A percentile compares a stretch with the other conserved stretches of the same genome.
These are phyloP conservation scores for Drosophila melanosoma DNA, from an alignment of 2,888 invertebrate species.

Conservation along the genomic window DNA sequence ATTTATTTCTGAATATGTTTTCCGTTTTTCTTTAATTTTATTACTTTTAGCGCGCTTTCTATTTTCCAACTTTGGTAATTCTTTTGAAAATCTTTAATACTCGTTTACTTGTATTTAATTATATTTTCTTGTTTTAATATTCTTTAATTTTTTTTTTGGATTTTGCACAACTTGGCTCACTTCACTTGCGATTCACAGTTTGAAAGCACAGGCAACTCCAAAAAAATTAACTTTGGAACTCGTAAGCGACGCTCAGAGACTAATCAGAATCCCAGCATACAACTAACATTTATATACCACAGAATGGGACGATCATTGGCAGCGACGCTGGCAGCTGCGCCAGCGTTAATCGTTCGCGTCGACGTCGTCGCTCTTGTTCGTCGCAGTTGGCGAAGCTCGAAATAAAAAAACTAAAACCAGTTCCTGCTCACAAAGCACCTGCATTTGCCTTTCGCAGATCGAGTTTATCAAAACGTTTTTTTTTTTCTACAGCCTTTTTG, in stretches of 20 bases:
- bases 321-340: constrained; percentile 28
- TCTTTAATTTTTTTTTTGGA: constrained; percentile 29
- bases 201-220: constrained; percentile 55
- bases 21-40: constrained; percentile 9
- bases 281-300: constrained; percentile 81
- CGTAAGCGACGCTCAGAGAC: constrained; percentile 82
- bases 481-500: constrained; percentile 45
- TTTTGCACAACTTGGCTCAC: constrained; percentile 57
- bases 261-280: constrained; percentile 82
- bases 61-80: constrained; percentile 26
- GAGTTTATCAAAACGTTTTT: constrained; percentile 36
- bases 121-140: background rate
- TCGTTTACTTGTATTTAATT: constrained; percentile 15
- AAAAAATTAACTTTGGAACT: constrained; percentile 73
- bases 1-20: constrained; percentile 6
- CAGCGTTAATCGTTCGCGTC: constrained; percentile 10
- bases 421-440: constrained; percentile 75
- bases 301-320: constrained; percentile 41
- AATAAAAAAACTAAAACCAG: constrained; percentile 58
- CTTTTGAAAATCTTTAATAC: constrained; percentile 13
- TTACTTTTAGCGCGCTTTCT: constrained; percentile 11
- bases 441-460: constrained; percentile 68
- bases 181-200: constrained; percentile 63
- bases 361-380: constrained; percentile 49
- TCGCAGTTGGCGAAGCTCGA: constrained; percentile 26